phyloP scores from a whole-genome alignment of 2,797 vertebrate genomes.

The Ctenopoma multispine region DNA sequence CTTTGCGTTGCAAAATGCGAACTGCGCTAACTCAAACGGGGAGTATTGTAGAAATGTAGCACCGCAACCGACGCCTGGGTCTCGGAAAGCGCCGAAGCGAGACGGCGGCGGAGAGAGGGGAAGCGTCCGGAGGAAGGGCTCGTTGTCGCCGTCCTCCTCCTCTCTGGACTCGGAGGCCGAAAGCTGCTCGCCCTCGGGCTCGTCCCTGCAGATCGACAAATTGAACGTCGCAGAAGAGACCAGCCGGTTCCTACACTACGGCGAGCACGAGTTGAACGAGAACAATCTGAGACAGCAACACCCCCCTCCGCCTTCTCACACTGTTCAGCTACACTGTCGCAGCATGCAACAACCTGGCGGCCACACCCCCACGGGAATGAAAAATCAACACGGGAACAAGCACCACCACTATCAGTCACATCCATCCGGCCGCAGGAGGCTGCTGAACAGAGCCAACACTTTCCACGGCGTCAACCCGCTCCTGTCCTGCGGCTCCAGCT shows the following conservation, averaged over 20 bases:
- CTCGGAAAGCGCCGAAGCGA: conserved; percentile 69
- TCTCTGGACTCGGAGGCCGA: conserved; percentile 91
- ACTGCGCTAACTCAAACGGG: conserved; percentile 66
- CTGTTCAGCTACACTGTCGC: conserved; percentile 75
- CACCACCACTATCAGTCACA: conserved; percentile 67
- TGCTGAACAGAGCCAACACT: conserved; percentile 94
- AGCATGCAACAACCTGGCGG: conserved; percentile 77
- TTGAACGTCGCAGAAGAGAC: conserved; percentile 83
- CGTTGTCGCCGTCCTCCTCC: conserved; percentile 87
- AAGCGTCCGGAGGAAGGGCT: conserved; percentile 81
- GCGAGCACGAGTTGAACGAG: conserved; percentile 73
- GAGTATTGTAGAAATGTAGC: conserved; percentile 76
- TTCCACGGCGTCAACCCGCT: conserved; percentile 92
- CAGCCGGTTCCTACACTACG: conserved; percentile 68
- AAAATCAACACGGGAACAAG: conserved; percentile 66
- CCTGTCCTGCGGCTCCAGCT: conserved; percentile 81
- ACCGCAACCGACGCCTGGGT: conserved; percentile 73
- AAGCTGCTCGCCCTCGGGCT: conserved; percentile 82
- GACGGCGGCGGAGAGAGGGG: conserved; percentile 62
- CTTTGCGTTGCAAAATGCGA: conserved; percentile 59
- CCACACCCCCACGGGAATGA: conserved; percentile 81
- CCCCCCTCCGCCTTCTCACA: conserved; percentile 52
- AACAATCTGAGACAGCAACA: conserved; percentile 63
- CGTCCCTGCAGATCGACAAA: conserved; percentile 81
- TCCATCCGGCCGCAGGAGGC: conserved; percentile 89